phyloP scores from a whole-genome alignment of 1,140 invertebrate species.

The Lasioglossum albipes region DNA sequence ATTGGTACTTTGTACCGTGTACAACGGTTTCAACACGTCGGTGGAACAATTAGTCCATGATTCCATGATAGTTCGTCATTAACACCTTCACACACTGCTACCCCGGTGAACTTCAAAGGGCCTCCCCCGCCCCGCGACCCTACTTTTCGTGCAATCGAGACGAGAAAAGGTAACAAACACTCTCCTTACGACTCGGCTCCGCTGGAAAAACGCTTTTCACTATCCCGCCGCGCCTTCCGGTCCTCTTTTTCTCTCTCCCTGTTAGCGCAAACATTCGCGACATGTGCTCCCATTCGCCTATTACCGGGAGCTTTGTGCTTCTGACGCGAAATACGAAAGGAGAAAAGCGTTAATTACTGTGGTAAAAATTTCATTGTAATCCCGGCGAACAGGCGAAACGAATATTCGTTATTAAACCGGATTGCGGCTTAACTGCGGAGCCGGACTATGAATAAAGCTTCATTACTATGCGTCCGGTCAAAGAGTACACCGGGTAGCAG shows the following conservation, averaged over 20 bases:
- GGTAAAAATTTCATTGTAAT: slow-evolving; percentile 33
- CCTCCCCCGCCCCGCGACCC: background rate
- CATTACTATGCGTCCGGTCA: background rate
- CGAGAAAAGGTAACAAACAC: slow-evolving; percentile 13
- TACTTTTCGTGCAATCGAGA: slow-evolving; percentile 2
- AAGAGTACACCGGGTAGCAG: background rate
- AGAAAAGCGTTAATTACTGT: slow-evolving; percentile 40
- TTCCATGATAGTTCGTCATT: too few species aligned
- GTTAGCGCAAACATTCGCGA: slow-evolving; percentile 16
- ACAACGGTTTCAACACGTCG: too few species aligned
- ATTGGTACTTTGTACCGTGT: too few species aligned
- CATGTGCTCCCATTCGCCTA: slow-evolving; percentile 11
- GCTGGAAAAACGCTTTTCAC: slow-evolving; percentile 29
- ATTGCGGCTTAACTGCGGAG: background rate
- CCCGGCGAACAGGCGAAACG: background rate
- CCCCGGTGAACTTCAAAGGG: background rate
- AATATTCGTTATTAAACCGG: slow-evolving; percentile 32
- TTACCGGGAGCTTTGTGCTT: slow-evolving; percentile 32
- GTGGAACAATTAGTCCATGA: too few species aligned
- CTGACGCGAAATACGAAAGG: slow-evolving; percentile 29
- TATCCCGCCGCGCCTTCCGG: background rate
- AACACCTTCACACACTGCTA: too few species aligned
- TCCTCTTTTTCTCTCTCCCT: background rate
- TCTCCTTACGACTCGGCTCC: slow-evolving; percentile 37
- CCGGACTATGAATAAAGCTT: background rate